phyloP scores from a whole-genome alignment of 2,888 invertebrate genomes.

The Plagiodera versicolora region DNA sequence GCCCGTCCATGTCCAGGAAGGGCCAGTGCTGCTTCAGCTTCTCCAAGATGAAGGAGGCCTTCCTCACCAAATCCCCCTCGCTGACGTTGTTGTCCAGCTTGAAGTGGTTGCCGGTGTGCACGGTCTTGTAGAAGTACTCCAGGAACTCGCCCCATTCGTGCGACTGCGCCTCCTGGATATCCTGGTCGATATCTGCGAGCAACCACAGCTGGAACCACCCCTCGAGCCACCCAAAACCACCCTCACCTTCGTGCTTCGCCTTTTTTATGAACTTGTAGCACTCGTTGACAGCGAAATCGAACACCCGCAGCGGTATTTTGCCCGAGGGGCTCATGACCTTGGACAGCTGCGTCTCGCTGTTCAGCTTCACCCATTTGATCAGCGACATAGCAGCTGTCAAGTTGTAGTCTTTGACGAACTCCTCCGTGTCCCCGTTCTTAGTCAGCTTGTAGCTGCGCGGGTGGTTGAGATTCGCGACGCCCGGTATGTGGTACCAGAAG shows the following conservation, averaged over 20 bases:
- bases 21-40: conserved; percentile 64
- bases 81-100: conserved; percentile 48
- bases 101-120: conserved; percentile 62
- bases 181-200: conserved; percentile 41
- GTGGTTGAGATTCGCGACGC: conserved; percentile 65
- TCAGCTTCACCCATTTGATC: conserved; percentile 63
- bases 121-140: conserved; percentile 65
- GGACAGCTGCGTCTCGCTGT: conserved; percentile 34
- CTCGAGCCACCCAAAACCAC: background rate
- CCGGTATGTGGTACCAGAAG: conserved; percentile 66
- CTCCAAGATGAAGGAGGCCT: conserved; percentile 61
- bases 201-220: background rate
- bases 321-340: conserved; percentile 59
- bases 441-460: conserved; percentile 72
- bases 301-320: conserved; percentile 55
- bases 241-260: conserved; percentile 65
- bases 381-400: conserved; percentile 77
- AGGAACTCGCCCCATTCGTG: conserved; percentile 71
- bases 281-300: conserved; percentile 72
- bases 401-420: conserved; percentile 72
- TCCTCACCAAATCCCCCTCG: conserved; percentile 46
- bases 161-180: conserved; percentile 50
- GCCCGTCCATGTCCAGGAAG: conserved; percentile 73
- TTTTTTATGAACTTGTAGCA: conserved; percentile 66
- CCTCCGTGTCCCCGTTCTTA: conserved; percentile 60